Evolutionary conservation across 2,113 vertebrate genomes (phyloP), one percentile per base, ranked within the genome.

Genomic region (Tachysurus fulvidraco): DNA sequence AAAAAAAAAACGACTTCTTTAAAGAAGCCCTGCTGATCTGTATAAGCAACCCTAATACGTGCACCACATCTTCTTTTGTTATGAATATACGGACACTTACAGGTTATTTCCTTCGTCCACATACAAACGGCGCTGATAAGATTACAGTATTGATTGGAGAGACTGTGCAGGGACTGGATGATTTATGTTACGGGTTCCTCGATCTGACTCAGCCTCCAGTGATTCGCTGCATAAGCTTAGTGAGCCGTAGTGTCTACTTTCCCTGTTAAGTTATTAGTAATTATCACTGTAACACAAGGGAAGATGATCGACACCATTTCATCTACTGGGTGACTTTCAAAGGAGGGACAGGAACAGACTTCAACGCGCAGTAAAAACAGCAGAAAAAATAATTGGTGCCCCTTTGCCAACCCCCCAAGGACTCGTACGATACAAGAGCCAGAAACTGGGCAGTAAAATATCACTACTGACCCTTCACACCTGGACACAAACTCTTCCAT

Each of bases 101-200:
- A 41, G 30, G 65, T 52, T 17, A 28, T 84, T 62, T 64, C 41
- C 64, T 60, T 84, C 69, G 74, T 67, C 52, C 46, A 21, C 21
- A 57, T 30, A 83, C 41, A 78, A 83, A 81, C 17, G 16, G 50
- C 46, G 13, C 54, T 30, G 60, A 59, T 50, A 14, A 84, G 62
- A 79, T 84, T 84, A 60, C 17, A 71, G n/a, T 84, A 84, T 88
- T 17, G 82, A 84, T 84, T 60, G n/a, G 41, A 11, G 54, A 73
- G 19, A 52, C 25, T 23, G 28, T 28, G 19, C 60, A 59, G 74
- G 74, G 82, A 71, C 52, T 30, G 28, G 57, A 59, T 83, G 64
- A 64, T 84, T 52, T 46, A 44, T 64, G 52, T 16, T 55, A 60
- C 9, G 73, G 84, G 8, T 44, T 30, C 62, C 54, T 74, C 13